Conservation (phyloP, 2,888 invertebrate genomes). For the Phragmatobia fuliginosa region DNA sequence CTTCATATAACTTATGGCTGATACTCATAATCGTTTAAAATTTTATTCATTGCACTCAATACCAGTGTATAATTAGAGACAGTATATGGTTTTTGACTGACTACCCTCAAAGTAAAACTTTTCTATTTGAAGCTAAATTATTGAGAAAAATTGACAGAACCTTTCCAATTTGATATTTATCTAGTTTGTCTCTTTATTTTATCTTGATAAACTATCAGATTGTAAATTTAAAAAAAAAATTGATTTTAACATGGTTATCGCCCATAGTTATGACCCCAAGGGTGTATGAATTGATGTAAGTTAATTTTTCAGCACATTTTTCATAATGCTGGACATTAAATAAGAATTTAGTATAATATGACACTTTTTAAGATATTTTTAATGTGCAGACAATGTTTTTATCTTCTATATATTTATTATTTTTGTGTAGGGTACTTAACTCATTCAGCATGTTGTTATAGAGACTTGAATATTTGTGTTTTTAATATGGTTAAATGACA, state of each 20-base stretch:
- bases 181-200: too few relatives aligned
- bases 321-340: constrained; percentile 51
- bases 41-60: background rate
- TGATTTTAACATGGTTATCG: constrained; percentile 28
- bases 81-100: background rate
- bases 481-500: too few relatives aligned
- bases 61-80: background rate
- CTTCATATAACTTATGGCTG: constrained; percentile 58
- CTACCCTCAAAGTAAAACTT: background rate
- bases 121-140: background rate
- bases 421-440: constrained; percentile 41
- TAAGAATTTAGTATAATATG: constrained; percentile 42
- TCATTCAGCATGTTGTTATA: constrained; percentile 36
- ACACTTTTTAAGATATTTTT: constrained; percentile 48
- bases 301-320: constrained; percentile 48
- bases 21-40: constrained; percentile 12
- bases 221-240: background rate
- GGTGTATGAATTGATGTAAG: constrained; percentile 41
- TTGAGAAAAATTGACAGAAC: background rate
- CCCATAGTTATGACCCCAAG: constrained; percentile 25
- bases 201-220: background rate
- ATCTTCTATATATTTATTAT: constrained; percentile 41
- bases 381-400: constrained; percentile 46
- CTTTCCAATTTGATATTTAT: background rate
- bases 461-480: background rate